phyloP scores from a whole-genome alignment of 2,113 vertebrate species.

The Mellivora capensis region DNA sequence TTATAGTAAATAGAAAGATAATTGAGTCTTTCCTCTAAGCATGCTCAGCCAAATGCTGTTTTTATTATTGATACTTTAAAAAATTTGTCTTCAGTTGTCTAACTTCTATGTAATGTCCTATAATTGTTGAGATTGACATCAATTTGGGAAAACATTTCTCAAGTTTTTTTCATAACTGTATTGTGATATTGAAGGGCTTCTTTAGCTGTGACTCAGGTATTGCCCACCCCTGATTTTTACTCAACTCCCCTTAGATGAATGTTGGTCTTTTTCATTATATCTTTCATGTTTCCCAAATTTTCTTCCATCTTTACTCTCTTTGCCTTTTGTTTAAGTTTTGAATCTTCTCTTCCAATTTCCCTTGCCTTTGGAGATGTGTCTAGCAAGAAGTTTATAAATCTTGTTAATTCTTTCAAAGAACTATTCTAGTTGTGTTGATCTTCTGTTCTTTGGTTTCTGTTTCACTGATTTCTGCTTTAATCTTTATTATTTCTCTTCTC shows the following conservation, averaged over 20 bases:
- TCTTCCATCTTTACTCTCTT: neutral
- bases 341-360: neutral
- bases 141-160: neutral
- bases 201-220: neutral
- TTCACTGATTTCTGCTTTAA: too few relatives aligned
- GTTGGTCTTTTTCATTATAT: neutral
- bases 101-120: neutral
- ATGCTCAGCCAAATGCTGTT: neutral
- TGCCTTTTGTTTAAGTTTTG: neutral
- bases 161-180: neutral
- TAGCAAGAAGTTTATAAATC: too few relatives aligned
- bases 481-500: too few relatives aligned
- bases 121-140: neutral
- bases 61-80: neutral
- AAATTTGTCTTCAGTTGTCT: neutral
- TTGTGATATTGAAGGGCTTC: neutral
- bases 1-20: neutral
- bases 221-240: neutral
- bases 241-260: neutral
- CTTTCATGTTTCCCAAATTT: neutral
- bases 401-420: too few relatives aligned
- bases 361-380: too few relatives aligned
- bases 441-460: too few relatives aligned
- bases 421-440: too few relatives aligned
- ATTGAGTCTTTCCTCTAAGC: neutral